Conservation (phyloP, 2,888 invertebrate species). For the Gymnocheta viridis region DNA sequence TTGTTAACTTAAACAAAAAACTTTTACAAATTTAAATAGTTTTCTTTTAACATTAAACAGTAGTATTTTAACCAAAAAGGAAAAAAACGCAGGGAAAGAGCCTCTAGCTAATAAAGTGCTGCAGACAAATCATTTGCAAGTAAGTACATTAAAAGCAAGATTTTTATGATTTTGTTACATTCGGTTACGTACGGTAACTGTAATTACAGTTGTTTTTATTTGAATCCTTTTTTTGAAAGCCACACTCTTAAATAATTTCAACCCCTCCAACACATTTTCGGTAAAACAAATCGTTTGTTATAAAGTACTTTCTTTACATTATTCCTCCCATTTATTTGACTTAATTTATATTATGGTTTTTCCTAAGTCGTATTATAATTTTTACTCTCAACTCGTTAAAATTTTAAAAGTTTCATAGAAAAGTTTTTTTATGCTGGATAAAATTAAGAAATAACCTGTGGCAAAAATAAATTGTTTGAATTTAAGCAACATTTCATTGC, state of each 20-base stretch:
- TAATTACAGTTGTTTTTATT: not conserved
- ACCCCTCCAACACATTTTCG: not conserved
- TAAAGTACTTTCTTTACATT: slow-evolving; percentile 46
- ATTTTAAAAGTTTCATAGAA: slow-evolving; percentile 31
- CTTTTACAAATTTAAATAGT: not conserved
- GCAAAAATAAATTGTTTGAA: not conserved
- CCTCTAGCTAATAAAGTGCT: not conserved
- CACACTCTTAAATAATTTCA: not conserved
- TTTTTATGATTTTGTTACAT: not conserved
- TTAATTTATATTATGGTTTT: slow-evolving; percentile 53
- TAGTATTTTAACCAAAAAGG: not conserved
- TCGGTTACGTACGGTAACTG: not conserved
- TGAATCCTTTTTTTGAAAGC: not conserved
- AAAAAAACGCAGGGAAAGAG: not conserved
- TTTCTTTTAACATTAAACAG: not conserved
- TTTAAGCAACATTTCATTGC: slow-evolving; percentile 16
- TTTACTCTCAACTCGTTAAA: slow-evolving; percentile 42
- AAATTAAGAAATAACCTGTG: slow-evolving; percentile 21
- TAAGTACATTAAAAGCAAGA: not conserved
- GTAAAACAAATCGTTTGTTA: slow-evolving; percentile 34
- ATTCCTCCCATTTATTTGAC: slow-evolving; percentile 45
- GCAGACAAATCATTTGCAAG: not conserved
- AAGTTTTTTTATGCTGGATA: not conserved
- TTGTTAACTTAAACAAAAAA: not conserved
- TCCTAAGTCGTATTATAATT: slow-evolving; percentile 12